phyloP scores from a whole-genome alignment of 1,140 invertebrate genomes.

The Nautilus pompilius region DNA sequence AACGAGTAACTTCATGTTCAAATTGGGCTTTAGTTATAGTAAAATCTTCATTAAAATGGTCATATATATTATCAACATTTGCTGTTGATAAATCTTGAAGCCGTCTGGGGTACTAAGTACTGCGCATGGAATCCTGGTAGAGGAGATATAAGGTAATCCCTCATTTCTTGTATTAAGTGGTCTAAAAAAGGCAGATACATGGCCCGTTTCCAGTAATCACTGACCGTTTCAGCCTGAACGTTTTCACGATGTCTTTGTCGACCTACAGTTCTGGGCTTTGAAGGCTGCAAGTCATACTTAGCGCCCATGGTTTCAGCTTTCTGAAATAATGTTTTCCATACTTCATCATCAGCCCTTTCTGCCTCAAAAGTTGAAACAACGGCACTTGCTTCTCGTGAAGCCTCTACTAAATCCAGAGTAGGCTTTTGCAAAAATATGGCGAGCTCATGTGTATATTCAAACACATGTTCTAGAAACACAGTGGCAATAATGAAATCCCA shows the following conservation, averaged over 20 bases:
- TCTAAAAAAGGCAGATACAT: slow-evolving; percentile 4
- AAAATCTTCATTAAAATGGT: slow-evolving; percentile 1
- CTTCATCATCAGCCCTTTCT: not conserved
- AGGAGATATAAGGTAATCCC: slow-evolving; percentile 3
- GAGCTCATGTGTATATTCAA: too few species aligned
- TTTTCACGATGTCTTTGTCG: slow-evolving; percentile 1
- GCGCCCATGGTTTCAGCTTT: slow-evolving; percentile 5
- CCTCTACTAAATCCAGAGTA: slow-evolving; percentile 3
- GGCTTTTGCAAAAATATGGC: slow-evolving; percentile 7
- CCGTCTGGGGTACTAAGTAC: slow-evolving; percentile 6
- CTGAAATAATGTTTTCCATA: not conserved
- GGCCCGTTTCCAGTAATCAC: slow-evolving; percentile 6
- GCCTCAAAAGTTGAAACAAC: not conserved
- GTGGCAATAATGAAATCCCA: too few species aligned
- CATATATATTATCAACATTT: slow-evolving; percentile 6
- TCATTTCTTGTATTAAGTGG: slow-evolving; percentile 4
- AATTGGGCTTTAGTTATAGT: not conserved
- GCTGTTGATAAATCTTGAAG: not conserved
- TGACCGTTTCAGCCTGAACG: not conserved
- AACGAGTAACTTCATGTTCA: not conserved
- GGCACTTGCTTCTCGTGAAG: not conserved
- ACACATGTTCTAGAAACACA: too few species aligned
- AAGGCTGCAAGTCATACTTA: not conserved
- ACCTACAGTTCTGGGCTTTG: slow-evolving; percentile 5
- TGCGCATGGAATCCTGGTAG: slow-evolving; percentile 2